These are phyloP conservation scores for Arothron firmamentum DNA, from an alignment of 2,113 vertebrate genomes.

Conservation along the genomic window DNA sequence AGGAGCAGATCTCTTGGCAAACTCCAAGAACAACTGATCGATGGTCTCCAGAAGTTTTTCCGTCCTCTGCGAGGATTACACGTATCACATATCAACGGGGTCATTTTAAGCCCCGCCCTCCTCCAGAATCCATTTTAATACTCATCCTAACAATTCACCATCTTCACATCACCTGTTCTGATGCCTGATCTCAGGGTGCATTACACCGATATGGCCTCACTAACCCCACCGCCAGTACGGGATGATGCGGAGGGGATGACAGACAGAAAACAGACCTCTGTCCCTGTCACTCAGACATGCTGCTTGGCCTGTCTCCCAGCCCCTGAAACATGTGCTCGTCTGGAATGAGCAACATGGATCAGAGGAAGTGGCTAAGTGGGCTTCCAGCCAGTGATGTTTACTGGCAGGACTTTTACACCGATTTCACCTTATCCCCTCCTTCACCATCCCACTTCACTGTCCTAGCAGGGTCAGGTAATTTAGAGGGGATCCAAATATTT, in stretches of 20 bases:
- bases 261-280: conserved; percentile 47
- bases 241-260: conserved; percentile 10
- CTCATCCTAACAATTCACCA: not conserved
- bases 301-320: conserved; percentile 51
- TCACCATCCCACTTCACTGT: conserved; percentile 17
- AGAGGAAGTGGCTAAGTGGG: conserved; percentile 50
- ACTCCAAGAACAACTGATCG: conserved; percentile 81
- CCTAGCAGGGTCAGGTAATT: conserved; percentile 29
- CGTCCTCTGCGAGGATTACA: conserved; percentile 65
- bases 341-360: conserved; percentile 43
- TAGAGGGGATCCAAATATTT: conserved; percentile 36
- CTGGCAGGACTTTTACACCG: conserved; percentile 20
- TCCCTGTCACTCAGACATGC: conserved; percentile 66
- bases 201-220: conserved; percentile 32
- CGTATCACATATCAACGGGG: not conserved
- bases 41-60: conserved; percentile 80
- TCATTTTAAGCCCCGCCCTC: conserved; percentile 4
- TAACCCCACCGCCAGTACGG: conserved; percentile 29
- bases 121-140: conserved; percentile 1
- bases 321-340: conserved; percentile 53
- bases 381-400: conserved; percentile 36
- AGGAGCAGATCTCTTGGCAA: conserved; percentile 78
- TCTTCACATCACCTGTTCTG: conserved; percentile 29
- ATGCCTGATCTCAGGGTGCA: conserved; percentile 32
- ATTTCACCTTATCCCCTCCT: conserved; percentile 32